Base-by-base conservation (phyloP, 2,888 invertebrate species). In the Carterocephalus palaemon region DNA sequence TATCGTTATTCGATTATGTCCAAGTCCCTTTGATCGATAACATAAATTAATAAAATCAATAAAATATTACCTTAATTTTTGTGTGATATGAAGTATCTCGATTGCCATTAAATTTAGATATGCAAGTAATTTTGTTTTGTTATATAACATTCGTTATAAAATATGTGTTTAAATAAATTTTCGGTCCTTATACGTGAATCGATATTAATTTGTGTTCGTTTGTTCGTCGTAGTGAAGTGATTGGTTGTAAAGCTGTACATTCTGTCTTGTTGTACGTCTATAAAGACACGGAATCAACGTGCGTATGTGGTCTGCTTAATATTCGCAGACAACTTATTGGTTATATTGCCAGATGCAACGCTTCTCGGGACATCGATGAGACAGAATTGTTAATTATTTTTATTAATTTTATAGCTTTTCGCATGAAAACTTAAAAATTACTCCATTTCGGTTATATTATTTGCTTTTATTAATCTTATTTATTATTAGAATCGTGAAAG, bases 221-320 rank as follows among this genome's bases (percentile, higher is more conserved):
- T 51, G 33, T 34, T 34, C 33, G 33, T 42, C 19, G 19, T 42
- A 42, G 33, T 34, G 33, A 28, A 19, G 7, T 28, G 28, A 34
- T 34, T 42, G 48, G 34, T 34, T 36, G 40, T 36, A 13, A n/a
- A 24, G 10, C 26, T 28, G 15, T 13, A 33, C 42, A 56, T 60
- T 60, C 54, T 67, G 63, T 67, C 64, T 62, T 60, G 51, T 66
- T 59, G 50, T 47, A 45, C 42, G 28, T 54, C 39, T 7, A 2
- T 12, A 6, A 28, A 6, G 3, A 28, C 28, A 28, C 28, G 13
- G 4, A n/a, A 13, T 28, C 13, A 13, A 28, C 28, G n/a, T 13
- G 28, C 28, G 28, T 26, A 3, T 26, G 9, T 12, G 12, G 1
- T n/a, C 12, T 2, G 13, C 13, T 28, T 3, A 7, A 7, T 13